Evolutionary conservation across 2,113 vertebrate genomes (phyloP).

Genomic region (Excalfactoria chinensis): DNA sequence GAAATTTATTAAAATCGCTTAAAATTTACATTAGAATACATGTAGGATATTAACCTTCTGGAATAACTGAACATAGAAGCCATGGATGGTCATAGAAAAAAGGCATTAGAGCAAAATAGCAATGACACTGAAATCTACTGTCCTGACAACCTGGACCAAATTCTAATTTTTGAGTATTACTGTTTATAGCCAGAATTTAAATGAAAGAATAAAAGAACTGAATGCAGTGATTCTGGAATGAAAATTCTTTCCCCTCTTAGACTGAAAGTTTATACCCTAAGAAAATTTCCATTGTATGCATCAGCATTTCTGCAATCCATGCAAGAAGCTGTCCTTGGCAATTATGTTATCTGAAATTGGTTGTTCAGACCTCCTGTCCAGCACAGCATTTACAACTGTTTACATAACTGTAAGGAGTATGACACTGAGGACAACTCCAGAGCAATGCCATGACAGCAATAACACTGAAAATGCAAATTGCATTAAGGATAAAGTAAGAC

Average conservation of each 20-base stretch:
- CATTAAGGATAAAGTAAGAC: not conserved
- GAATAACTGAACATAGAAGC: not conserved
- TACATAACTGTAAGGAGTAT: not conserved
- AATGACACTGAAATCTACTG: not conserved
- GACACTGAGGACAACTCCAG: not conserved
- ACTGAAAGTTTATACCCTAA: not conserved
- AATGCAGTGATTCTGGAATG: not conserved
- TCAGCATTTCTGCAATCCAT: not conserved
- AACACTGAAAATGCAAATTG: not conserved
- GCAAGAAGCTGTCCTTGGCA: not conserved
- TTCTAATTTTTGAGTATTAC: not conserved
- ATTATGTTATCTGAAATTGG: not conserved
- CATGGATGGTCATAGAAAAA: not conserved
- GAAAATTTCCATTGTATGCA: not conserved
- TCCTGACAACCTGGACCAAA: not conserved
- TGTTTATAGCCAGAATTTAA: not conserved
- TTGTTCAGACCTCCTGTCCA: not conserved
- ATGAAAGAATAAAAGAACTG: not conserved
- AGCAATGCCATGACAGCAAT: not conserved
- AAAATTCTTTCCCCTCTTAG: not conserved
- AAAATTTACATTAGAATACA: not conserved
- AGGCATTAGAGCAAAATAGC: not conserved
- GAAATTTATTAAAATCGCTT: not conserved
- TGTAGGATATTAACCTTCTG: not conserved
- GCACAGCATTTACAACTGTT: not conserved